A percentile compares a stretch with the other conserved stretches of the same genome.
phyloP scores from a whole-genome alignment of 2,888 invertebrate genomes.

The Spodoptera exigua region DNA sequence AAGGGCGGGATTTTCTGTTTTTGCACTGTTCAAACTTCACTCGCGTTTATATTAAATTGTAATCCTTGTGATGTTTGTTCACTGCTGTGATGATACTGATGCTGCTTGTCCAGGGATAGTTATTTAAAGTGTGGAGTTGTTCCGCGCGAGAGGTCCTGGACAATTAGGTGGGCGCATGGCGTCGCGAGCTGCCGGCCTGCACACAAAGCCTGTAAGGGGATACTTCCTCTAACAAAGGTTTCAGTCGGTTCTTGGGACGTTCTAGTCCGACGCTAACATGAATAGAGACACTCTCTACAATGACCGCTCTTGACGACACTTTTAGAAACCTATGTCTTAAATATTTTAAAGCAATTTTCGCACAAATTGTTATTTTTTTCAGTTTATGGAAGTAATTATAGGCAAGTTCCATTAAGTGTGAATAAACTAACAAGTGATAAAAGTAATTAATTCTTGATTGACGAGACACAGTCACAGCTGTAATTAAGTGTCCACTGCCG shows the following conservation, averaged over 20 bases:
- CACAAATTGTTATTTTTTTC: neutral
- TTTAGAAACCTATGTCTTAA: constrained; percentile 11
- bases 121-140: constrained; percentile 82
- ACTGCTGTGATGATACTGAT: constrained; percentile 73
- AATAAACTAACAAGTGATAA: constrained; percentile 11
- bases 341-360: constrained; percentile 2
- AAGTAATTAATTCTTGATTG: constrained; percentile 43
- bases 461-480: constrained; percentile 28
- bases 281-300: constrained; percentile 64
- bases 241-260: constrained; percentile 75
- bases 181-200: constrained; percentile 70
- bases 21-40: constrained; percentile 51
- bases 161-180: constrained; percentile 83
- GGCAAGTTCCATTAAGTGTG: constrained; percentile 2
- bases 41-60: constrained; percentile 39
- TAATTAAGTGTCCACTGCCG: constrained; percentile 28
- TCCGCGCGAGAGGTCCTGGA: constrained; percentile 78
- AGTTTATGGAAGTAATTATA: constrained; percentile 7
- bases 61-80: constrained; percentile 56
- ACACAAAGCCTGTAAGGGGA: constrained; percentile 86
- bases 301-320: constrained; percentile 43
- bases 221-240: constrained; percentile 86
- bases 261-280: constrained; percentile 67
- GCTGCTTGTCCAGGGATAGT: constrained; percentile 72
- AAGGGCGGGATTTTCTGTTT: constrained; percentile 6